Percentiles rank a stretch among this genome's conserved stretches.
Conservation (phyloP, 2,888 invertebrate species). For the Prenolepis imparis region DNA sequence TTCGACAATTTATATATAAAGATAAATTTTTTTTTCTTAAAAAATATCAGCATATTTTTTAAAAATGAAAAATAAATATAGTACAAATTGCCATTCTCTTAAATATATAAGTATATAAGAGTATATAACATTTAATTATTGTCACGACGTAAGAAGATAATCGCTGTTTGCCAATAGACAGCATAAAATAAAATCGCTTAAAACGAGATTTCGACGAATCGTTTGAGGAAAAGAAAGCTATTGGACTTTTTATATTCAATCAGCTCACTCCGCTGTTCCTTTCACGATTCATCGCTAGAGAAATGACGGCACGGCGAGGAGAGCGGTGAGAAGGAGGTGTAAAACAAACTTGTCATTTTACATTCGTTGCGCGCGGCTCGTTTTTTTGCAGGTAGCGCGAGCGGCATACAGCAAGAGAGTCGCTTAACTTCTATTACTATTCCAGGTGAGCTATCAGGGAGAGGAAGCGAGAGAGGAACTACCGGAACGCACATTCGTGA, state of each 20-base stretch:
- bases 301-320: conserved; percentile 33
- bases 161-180: not conserved
- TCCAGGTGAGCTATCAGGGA: conserved; percentile 62
- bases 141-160: not conserved
- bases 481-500: conserved; percentile 12
- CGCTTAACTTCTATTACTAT: conserved; percentile 74
- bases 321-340: not conserved
- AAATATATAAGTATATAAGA: too few species aligned
- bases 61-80: not conserved
- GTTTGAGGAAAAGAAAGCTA: conserved; percentile 43
- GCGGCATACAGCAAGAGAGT: conserved; percentile 59
- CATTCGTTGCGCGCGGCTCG: conserved; percentile 64
- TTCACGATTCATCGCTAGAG: conserved; percentile 51
- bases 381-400: conserved; percentile 60
- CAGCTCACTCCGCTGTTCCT: conserved; percentile 30
- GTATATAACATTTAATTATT: not conserved
- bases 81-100: not conserved
- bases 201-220: conserved; percentile 30
- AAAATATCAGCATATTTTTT: not conserved
- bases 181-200: conserved; percentile 5
- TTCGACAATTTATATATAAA: not conserved
- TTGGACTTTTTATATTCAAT: conserved; percentile 17
- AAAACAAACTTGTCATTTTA: conserved; percentile 65
- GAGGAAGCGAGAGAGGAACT: not conserved
- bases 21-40: not conserved